phyloP scores from a whole-genome alignment of 2,113 vertebrate species.

The Cryptomyrus ogoouensis region DNA sequence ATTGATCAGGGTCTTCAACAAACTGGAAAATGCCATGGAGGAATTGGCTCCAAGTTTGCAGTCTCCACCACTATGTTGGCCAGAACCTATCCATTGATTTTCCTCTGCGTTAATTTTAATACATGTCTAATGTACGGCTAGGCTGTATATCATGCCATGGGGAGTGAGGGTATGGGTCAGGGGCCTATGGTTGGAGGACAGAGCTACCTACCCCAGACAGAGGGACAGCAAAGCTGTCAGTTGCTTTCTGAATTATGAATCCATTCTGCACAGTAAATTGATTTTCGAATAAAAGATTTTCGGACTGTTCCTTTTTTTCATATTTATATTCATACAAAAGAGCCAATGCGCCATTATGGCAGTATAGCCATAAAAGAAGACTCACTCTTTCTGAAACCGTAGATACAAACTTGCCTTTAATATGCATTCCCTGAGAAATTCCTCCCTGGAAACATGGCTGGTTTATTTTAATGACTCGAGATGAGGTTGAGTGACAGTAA shows the following conservation, averaged over 20 bases:
- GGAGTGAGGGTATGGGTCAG: not conserved
- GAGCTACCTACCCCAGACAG: conserved; percentile 5
- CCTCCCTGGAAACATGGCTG: conserved; percentile 51
- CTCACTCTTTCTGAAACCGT: not conserved
- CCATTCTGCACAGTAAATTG: not conserved
- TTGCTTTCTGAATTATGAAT: conserved; percentile 21
- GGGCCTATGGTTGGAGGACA: not conserved
- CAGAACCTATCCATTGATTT: conserved; percentile 30
- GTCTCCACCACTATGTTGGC: not conserved
- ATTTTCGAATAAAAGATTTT: not conserved
- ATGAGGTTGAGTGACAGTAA: conserved; percentile 63
- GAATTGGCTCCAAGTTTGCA: not conserved
- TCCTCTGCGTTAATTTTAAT: not conserved
- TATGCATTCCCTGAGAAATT: conserved; percentile 43
- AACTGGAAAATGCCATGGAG: not conserved
- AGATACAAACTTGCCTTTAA: not conserved
- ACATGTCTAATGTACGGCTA: conserved; percentile 4
- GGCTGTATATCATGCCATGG: not conserved
- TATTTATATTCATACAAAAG: conserved; percentile 11
- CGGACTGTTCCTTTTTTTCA: conserved; percentile 13
- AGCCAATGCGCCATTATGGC: not conserved
- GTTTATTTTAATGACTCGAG: conserved; percentile 60
- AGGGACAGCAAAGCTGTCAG: conserved; percentile 16
- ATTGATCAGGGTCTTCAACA: not conserved
- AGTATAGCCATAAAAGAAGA: not conserved